Evolutionary conservation across 2,113 vertebrate species (phyloP).

Genomic region (Cephalophus harveyi): DNA sequence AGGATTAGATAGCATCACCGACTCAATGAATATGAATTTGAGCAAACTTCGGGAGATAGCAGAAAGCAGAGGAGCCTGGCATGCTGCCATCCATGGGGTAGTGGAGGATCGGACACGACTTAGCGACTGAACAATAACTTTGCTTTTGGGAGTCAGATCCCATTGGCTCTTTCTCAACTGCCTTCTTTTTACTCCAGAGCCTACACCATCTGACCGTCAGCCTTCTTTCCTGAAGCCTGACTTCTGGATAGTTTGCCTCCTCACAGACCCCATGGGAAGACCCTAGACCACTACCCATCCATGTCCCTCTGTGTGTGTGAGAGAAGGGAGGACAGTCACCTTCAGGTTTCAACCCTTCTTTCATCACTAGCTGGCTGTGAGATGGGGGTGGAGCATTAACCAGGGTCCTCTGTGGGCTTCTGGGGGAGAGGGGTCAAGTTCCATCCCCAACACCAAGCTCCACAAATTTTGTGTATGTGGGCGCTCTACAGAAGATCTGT

Average conservation of each 20-base stretch:
- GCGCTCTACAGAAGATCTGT: accelerated
- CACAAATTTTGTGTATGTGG: too few relatives aligned
- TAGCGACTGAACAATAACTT: not conserved
- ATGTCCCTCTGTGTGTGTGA: not conserved
- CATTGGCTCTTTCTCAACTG: not conserved
- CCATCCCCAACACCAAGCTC: not conserved
- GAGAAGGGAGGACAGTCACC: not conserved
- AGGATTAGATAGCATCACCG: not conserved
- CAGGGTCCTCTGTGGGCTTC: not conserved
- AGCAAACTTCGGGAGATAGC: accelerated
- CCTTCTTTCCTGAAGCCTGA: not conserved
- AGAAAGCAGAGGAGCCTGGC: not conserved
- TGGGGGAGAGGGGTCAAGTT: not conserved
- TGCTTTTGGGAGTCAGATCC: not conserved
- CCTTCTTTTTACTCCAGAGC: not conserved
- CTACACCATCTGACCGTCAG: not conserved
- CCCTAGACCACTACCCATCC: not conserved
- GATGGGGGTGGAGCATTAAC: not conserved
- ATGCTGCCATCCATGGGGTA: not conserved
- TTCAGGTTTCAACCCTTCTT: not conserved
- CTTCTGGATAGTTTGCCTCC: not conserved
- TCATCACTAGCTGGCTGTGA: not conserved
- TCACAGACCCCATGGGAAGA: not conserved
- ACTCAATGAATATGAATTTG: not conserved
- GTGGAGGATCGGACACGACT: not conserved